Percentiles rank a stretch among this genome's conserved stretches.
These are phyloP conservation scores for Cantharis rustica DNA, from an alignment of 2,888 invertebrate genomes.

Conservation along the genomic window DNA sequence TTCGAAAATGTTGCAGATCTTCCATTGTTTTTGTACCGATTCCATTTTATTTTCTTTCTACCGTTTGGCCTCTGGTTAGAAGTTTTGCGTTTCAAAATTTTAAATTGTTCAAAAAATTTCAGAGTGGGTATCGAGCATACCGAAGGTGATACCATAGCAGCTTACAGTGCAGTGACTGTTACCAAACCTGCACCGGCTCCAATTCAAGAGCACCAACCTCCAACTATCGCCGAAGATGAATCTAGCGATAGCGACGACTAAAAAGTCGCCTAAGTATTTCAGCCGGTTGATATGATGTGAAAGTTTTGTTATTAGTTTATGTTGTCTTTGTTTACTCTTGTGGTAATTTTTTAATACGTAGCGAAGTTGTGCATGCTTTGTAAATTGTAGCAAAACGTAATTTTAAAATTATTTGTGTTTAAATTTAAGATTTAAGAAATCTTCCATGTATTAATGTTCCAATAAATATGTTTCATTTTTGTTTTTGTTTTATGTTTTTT, in stretches of 20 bases:
- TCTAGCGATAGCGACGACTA: constrained; percentile 59
- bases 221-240: constrained; percentile 51
- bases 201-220: constrained; percentile 47
- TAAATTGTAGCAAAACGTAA: neutral
- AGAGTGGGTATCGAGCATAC: constrained; percentile 91
- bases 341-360: neutral
- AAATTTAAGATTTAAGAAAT: constrained; percentile 5
- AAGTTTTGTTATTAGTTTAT: constrained; percentile 1
- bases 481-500: neutral
- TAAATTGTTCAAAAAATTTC: constrained; percentile 20
- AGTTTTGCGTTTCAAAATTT: neutral
- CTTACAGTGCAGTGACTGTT: constrained; percentile 67
- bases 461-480: constrained; percentile 8
- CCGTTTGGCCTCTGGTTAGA: neutral
- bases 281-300: neutral
- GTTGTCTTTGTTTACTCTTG: neutral
- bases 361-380: constrained; percentile 4
- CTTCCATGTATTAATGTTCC: constrained; percentile 18
- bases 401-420: constrained; percentile 4
- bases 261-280: constrained; percentile 14
- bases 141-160: constrained; percentile 71
- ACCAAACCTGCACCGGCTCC: constrained; percentile 52
- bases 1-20: neutral
- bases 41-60: no score
- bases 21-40: no score